A percentile compares a stretch with the other conserved stretches of the same genome.
Conservation (phyloP, 2,797 vertebrate species). For the Chelon auratus region DNA sequence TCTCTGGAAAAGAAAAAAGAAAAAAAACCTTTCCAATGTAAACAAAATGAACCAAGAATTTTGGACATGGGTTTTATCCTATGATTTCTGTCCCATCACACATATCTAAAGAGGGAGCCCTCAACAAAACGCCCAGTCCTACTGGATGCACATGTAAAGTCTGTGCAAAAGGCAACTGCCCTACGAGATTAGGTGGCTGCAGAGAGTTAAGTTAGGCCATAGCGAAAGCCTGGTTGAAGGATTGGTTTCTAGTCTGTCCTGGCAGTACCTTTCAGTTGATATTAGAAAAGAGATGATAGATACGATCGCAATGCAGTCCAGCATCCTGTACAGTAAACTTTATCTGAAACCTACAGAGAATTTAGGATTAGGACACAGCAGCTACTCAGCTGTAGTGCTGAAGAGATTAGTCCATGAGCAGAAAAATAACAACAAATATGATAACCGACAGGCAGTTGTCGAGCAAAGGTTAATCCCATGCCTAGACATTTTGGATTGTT, state of each 20-base stretch:
- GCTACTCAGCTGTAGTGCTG: background rate
- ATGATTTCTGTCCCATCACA: slow-evolving; percentile 19
- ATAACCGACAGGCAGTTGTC: background rate
- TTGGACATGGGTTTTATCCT: no score
- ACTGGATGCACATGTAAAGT: background rate
- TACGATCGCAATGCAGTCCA: background rate
- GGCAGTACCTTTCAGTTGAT: slow-evolving; percentile 1
- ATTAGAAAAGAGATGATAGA: slow-evolving; percentile 8
- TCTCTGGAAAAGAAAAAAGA: no score
- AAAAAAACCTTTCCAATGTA: no score
- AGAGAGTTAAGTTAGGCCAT: background rate
- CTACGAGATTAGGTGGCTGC: slow-evolving; percentile 32
- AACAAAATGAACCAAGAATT: no score
- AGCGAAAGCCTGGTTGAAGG: background rate
- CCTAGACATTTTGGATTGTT: background rate
- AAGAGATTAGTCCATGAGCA: background rate
- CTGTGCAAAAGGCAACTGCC: background rate
- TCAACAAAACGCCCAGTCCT: background rate
- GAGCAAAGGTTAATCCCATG: background rate
- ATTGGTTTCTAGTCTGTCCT: background rate
- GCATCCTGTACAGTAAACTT: background rate
- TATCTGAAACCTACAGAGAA: background rate
- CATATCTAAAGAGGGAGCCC: slow-evolving; percentile 34
- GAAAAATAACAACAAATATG: background rate
- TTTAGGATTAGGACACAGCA: slow-evolving; percentile 15